Base-by-base conservation (phyloP, 2,888 invertebrate species). In the Sympetrum striolatum region DNA sequence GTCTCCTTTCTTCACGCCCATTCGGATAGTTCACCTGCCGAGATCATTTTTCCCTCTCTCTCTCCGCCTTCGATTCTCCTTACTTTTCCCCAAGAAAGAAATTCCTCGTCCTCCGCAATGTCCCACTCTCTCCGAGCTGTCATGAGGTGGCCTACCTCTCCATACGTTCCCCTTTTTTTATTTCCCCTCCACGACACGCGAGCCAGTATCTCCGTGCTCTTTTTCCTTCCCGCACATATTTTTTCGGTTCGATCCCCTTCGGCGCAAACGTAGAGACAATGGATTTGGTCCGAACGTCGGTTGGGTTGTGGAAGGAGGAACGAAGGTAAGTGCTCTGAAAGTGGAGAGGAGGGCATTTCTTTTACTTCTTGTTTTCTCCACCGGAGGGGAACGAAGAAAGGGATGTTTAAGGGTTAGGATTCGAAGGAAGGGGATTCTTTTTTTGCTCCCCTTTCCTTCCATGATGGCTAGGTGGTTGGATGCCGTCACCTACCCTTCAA, bases 241-340 rank as follows among this genome's bases (percentile, higher is more conserved):
- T 73, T 73, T 25, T n/a, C 31, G 37, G 39, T 80, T 8, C 39
- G 37, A 37, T 80, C 64, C 64, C 22, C 64, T n/a, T n/a, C n/a
- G 12, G 25, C n/a, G n/a, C 0, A 8, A 22, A 15, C 18, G 8
- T 53, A 35, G 35, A 60, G 37, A 37, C 60, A 60, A 86, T 60
- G 86, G 86, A 64, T 86, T 86, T 25, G n/a, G 86, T 86, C 86
- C 86, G 39, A 64, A 58, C 35, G n/a, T 82, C 82, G 53, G 35
- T 15, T 14, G 64, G 64, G 25, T n/a, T 64, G n/a, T 25, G 64
- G 64, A 25, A 73, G 31, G 25, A 73, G 31, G 73, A 31, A 10
- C 31, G 18, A 73, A 73, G 73, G 73, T 73, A 73, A 73, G 73
- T 73, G 25, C 14, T 31, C 31, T 22, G 73, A 73, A 73, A 73